Evolutionary conservation across 2,888 invertebrate species (phyloP).

Genomic region (Electrophaes corylata): DNA sequence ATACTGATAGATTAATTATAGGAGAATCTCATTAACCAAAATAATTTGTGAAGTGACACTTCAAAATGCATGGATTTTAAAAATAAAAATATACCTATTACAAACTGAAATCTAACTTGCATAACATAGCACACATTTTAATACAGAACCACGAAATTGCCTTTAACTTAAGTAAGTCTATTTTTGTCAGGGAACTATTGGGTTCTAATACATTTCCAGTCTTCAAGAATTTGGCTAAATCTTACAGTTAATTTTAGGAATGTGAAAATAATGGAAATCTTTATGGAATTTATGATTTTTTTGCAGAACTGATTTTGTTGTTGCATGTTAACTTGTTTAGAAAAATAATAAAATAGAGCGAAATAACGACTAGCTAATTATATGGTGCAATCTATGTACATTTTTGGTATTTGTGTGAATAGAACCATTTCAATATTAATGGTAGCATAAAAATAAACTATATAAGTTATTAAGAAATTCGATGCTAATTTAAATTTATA

Average conservation of each 20-base stretch:
- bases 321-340: constrained; percentile 5
- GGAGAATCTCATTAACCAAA: constrained; percentile 18
- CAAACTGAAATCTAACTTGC: background rate
- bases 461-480: constrained; percentile 30
- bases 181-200: constrained; percentile 20
- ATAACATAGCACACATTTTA: constrained; percentile 15
- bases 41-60: constrained; percentile 7
- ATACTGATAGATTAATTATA: constrained; percentile 35
- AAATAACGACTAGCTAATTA: constrained; percentile 58
- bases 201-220: constrained; percentile 32
- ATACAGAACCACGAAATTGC: constrained; percentile 12
- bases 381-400: constrained; percentile 63
- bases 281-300: background rate
- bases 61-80: constrained; percentile 9
- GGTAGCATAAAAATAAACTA: constrained; percentile 25
- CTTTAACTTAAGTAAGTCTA: constrained; percentile 17
- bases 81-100: background rate
- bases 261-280: constrained; percentile 22
- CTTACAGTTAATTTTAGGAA: constrained; percentile 24
- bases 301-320: constrained; percentile 2
- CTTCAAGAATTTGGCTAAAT: constrained; percentile 28
- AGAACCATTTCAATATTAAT: constrained; percentile 31
- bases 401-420: constrained; percentile 62
- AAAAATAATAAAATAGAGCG: constrained; percentile 21
- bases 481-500: constrained; percentile 16